Evolutionary conservation across 1,140 invertebrate species (phyloP).

Genomic region (Brachystomella parvula): DNA sequence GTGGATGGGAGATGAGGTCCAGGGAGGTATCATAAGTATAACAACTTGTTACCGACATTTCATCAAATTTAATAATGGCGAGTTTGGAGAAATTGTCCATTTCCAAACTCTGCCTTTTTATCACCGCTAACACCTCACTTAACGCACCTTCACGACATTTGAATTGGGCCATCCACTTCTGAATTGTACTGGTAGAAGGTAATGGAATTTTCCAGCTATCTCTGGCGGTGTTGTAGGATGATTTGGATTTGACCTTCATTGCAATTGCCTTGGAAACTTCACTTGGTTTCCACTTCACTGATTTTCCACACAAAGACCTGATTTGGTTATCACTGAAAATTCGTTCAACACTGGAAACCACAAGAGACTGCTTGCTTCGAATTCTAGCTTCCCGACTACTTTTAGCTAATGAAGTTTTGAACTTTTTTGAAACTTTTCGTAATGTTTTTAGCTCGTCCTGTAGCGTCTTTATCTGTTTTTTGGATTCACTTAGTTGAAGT

Average conservation of each 20-base stretch:
- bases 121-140: not conserved
- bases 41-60: not conserved
- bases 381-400: too few species aligned
- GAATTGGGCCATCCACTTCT: not conserved
- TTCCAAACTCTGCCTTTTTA: not conserved
- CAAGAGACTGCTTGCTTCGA: too few species aligned
- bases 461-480: too few species aligned
- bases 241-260: not conserved
- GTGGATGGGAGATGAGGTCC: not conserved
- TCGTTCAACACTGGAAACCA: too few species aligned
- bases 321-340: too few species aligned
- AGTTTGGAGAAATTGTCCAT: not conserved
- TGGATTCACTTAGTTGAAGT: too few species aligned
- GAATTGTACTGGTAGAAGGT: not conserved
- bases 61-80: not conserved
- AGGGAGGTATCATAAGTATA: not conserved
- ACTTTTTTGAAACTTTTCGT: too few species aligned
- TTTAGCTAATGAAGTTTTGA: too few species aligned
- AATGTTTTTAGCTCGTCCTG: too few species aligned
- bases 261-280: not conserved
- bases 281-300: not conserved
- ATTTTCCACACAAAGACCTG: too few species aligned
- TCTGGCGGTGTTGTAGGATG: not conserved
- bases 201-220: slow-evolving; percentile 1
- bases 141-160: not conserved